These are phyloP conservation scores for Adelphocoris suturalis DNA, from an alignment of 2,888 invertebrate species.

Conservation along the genomic window DNA sequence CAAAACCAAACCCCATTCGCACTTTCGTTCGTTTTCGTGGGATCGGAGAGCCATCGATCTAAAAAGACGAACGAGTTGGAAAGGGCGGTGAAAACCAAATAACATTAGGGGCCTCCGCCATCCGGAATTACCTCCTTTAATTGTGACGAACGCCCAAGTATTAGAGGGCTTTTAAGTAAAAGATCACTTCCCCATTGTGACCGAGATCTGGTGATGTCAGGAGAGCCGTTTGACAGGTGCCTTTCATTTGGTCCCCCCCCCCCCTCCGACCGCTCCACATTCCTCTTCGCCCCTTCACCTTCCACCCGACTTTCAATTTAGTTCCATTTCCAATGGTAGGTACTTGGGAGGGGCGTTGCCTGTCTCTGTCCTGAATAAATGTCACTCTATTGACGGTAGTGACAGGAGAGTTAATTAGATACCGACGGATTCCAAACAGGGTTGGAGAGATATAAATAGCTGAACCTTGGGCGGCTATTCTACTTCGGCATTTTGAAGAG, in stretches of 20 bases:
- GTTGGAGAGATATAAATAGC: slow-evolving; percentile 47
- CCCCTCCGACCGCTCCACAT: not conserved
- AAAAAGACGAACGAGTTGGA: not conserved
- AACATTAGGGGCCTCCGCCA: slow-evolving; percentile 19
- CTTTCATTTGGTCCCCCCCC: slow-evolving; percentile 37
- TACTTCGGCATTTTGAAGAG: not conserved
- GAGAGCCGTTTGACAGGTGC: not conserved
- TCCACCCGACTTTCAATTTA: slow-evolving; percentile 43
- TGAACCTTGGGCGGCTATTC: not conserved
- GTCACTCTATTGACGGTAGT: slow-evolving; percentile 60
- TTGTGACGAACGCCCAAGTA: slow-evolving; percentile 33
- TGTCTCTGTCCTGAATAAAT: slow-evolving; percentile 49
- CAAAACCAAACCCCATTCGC: not conserved
- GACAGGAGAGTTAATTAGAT: slow-evolving; percentile 65
- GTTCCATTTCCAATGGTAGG: slow-evolving; percentile 61
- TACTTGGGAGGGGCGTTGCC: not conserved
- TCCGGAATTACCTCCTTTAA: slow-evolving; percentile 35
- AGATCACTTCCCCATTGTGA: slow-evolving; percentile 48
- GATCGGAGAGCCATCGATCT: not conserved
- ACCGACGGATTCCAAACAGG: slow-evolving; percentile 24
- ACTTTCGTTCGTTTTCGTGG: not conserved
- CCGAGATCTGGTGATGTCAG: slow-evolving; percentile 27
- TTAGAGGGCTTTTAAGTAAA: slow-evolving; percentile 34
- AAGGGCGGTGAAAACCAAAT: slow-evolving; percentile 1
- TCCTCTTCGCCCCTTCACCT: not conserved